Evolutionary conservation across 2,888 invertebrate genomes (phyloP).

Genomic region (Tuberolachnus salignus): DNA sequence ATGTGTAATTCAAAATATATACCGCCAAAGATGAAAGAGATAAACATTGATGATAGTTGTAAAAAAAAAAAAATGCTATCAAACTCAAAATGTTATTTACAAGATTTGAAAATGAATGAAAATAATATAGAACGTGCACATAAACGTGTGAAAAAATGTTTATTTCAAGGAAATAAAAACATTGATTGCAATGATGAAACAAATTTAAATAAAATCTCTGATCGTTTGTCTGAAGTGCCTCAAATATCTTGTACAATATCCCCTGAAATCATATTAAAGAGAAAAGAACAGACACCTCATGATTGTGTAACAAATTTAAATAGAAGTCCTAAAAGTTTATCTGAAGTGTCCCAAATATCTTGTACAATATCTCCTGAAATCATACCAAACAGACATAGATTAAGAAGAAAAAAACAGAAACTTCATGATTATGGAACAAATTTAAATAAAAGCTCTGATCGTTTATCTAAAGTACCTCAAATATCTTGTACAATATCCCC

Average conservation of each 20-base stretch:
- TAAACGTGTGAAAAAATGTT: constrained; percentile 36
- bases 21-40: constrained; percentile 21
- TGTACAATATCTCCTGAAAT: not conserved
- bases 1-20: not conserved
- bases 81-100: not conserved
- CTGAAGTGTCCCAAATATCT: not conserved
- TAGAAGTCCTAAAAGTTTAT: not conserved
- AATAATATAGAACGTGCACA: not conserved
- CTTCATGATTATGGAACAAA: not conserved
- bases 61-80: constrained; percentile 2
- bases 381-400: not conserved
- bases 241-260: not conserved
- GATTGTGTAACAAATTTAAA: not conserved
- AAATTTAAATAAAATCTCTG: too few species aligned
- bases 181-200: not conserved
- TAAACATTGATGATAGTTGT: constrained; percentile 28
- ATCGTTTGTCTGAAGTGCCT: too few species aligned
- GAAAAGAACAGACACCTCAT: not conserved
- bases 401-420: not conserved
- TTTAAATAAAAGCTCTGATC: too few species aligned
- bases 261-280: not conserved
- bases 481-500: not conserved
- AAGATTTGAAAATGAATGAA: not conserved
- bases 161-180: constrained; percentile 28
- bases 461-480: too few species aligned